Evolutionary conservation across 2,888 invertebrate genomes (phyloP).

Genomic region (Drosophila fulvimacula): DNA sequence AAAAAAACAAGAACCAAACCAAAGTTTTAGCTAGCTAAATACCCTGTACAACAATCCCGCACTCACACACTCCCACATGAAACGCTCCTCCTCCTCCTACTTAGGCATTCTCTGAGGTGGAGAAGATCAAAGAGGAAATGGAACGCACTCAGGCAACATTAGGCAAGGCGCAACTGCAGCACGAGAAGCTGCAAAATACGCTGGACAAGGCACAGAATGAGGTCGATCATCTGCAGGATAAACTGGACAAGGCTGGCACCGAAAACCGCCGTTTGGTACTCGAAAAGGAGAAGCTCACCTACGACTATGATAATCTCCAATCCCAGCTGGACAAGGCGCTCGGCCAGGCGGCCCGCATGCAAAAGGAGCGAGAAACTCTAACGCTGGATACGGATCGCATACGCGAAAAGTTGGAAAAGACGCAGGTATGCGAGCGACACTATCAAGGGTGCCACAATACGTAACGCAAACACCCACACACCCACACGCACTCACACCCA

Average conservation of each 20-base stretch:
- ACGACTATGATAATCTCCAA: conserved; percentile 95
- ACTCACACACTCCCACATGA: conserved; percentile 13
- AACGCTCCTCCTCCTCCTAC: conserved; percentile 12
- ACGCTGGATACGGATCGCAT: conserved; percentile 94
- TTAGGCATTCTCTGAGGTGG: conserved; percentile 91
- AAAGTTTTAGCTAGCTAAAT: conserved; percentile 21
- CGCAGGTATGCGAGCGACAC: conserved; percentile 87
- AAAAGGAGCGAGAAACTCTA: conserved; percentile 94
- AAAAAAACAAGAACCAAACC: not conserved
- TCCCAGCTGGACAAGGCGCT: conserved; percentile 96
- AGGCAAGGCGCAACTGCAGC: conserved; percentile 95
- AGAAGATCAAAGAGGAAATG: conserved; percentile 94
- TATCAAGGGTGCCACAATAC: conserved; percentile 22
- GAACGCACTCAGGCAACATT: conserved; percentile 95
- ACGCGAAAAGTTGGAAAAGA: conserved; percentile 95
- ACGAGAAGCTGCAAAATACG: conserved; percentile 95
- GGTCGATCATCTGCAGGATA: conserved; percentile 95
- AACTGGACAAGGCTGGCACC: conserved; percentile 91
- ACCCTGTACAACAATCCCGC: conserved; percentile 7
- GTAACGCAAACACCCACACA: conserved; percentile 4
- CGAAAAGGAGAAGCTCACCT: conserved; percentile 95
- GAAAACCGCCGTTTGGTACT: conserved; percentile 91
- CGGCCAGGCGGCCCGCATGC: conserved; percentile 93
- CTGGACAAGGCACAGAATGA: conserved; percentile 96
- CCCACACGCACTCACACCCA: conserved; percentile 16